phyloP scores from a whole-genome alignment of 2,888 invertebrate species.

The Trilocha varians region DNA sequence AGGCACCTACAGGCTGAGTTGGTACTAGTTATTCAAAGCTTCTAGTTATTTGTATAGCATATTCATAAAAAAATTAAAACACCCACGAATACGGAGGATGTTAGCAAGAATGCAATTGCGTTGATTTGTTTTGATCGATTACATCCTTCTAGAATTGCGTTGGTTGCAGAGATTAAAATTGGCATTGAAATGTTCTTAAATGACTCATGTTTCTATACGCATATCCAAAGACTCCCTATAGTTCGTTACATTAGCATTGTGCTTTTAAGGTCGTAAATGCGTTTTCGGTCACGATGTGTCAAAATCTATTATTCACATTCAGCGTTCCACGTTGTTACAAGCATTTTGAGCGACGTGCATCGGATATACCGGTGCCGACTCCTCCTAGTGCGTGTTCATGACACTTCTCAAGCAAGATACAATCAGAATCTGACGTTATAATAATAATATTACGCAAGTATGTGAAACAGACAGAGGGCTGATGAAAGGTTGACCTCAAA shows the following conservation, averaged over 20 bases:
- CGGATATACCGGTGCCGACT: constrained; percentile 2
- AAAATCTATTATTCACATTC: neutral
- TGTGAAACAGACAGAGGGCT: constrained; percentile 27
- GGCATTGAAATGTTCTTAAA: too few species aligned
- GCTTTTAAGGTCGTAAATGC: neutral
- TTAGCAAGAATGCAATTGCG: too few species aligned
- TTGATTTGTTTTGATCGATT: too few species aligned
- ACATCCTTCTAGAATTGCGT: too few species aligned
- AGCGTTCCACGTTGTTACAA: neutral
- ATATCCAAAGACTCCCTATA: too few species aligned
- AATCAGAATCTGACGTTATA: constrained; percentile 32
- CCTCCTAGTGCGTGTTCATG: constrained; percentile 9
- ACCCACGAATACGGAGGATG: too few species aligned
- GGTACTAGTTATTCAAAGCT: too few species aligned
- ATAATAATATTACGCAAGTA: constrained; percentile 33
- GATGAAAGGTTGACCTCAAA: constrained; percentile 48
- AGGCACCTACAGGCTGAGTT: too few species aligned
- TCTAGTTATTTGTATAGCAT: neutral
- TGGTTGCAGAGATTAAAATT: too few species aligned
- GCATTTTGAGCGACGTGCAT: neutral
- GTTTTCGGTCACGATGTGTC: neutral
- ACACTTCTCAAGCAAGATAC: constrained; percentile 22
- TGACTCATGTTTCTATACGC: too few species aligned
- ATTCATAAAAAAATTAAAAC: neutral
- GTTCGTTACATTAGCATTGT: neutral